phyloP scores from a whole-genome alignment of 1,140 invertebrate genomes.

The Pinna nobilis region DNA sequence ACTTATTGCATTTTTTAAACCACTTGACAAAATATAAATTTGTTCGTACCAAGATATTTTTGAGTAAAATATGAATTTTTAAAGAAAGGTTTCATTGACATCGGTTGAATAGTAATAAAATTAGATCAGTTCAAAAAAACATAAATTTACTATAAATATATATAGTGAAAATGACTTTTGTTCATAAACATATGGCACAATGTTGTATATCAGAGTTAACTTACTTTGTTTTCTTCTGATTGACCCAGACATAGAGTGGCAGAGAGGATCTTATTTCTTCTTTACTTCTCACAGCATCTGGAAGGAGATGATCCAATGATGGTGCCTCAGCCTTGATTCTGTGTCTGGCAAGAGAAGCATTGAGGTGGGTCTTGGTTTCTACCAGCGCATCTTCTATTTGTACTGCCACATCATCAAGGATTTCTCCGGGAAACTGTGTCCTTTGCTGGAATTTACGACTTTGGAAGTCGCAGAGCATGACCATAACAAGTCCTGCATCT shows the following conservation, averaged over 20 bases:
- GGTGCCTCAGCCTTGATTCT: slow-evolving; percentile 52
- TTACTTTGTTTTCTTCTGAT: slow-evolving; percentile 64
- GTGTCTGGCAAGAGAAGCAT: slow-evolving; percentile 57
- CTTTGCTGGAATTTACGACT: slow-evolving; percentile 63
- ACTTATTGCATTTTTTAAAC: too few species aligned
- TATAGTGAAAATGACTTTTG: too few species aligned
- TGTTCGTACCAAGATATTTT: too few species aligned
- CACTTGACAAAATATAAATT: too few species aligned
- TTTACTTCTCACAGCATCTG: slow-evolving; percentile 58
- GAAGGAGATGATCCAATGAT: slow-evolving; percentile 61
- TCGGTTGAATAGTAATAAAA: too few species aligned
- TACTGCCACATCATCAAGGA: slow-evolving; percentile 24
- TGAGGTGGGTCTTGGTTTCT: slow-evolving; percentile 55
- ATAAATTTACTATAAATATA: too few species aligned
- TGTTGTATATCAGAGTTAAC: too few species aligned
- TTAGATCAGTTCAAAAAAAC: too few species aligned
- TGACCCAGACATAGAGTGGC: slow-evolving; percentile 67
- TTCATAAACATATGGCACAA: too few species aligned
- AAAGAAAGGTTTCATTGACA: too few species aligned
- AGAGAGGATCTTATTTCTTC: slow-evolving; percentile 49
- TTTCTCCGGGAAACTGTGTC: slow-evolving; percentile 43
- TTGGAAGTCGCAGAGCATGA: slow-evolving; percentile 66
- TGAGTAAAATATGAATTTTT: too few species aligned
- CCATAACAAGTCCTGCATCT: slow-evolving; percentile 55
- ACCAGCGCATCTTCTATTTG: slow-evolving; percentile 58